phyloP scores from a whole-genome alignment of 2,113 vertebrate genomes.

The Prietella phreatophila region DNA sequence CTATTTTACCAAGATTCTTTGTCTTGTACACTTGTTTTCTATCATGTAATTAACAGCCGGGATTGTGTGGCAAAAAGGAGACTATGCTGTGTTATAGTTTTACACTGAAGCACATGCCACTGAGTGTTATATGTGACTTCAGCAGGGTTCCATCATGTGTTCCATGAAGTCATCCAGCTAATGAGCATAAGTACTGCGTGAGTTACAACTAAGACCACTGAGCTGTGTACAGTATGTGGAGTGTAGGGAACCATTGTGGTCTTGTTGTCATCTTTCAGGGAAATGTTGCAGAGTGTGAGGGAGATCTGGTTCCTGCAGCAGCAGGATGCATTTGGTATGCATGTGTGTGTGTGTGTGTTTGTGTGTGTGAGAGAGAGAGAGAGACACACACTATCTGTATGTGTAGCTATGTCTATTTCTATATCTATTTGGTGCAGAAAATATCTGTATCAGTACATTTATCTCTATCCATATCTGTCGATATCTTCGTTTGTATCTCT shows the following conservation, averaged over 20 bases:
- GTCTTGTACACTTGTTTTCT: neutral
- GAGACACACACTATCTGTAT: neutral
- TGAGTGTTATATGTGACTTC: neutral
- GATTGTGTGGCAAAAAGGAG: neutral
- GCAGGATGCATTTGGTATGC: neutral
- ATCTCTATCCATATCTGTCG: neutral
- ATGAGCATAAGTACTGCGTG: neutral
- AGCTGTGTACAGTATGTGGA: neutral
- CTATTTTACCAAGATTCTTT: conserved; percentile 33
- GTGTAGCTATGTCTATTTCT: neutral
- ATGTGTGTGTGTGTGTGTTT: neutral
- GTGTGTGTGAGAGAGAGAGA: too few species aligned
- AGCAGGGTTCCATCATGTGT: neutral
- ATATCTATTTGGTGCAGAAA: neutral
- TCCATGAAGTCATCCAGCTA: conserved; percentile 25
- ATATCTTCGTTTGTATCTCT: neutral
- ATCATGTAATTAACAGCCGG: conserved; percentile 16
- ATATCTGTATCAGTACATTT: neutral
- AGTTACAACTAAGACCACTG: neutral
- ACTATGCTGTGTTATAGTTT: neutral
- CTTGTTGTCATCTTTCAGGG: neutral
- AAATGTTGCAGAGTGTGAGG: neutral
- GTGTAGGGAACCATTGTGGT: neutral
- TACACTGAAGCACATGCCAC: neutral
- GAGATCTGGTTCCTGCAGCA: neutral